Base-by-base conservation (phyloP, 2,113 vertebrate genomes). In the Pterocles orientalis region DNA sequence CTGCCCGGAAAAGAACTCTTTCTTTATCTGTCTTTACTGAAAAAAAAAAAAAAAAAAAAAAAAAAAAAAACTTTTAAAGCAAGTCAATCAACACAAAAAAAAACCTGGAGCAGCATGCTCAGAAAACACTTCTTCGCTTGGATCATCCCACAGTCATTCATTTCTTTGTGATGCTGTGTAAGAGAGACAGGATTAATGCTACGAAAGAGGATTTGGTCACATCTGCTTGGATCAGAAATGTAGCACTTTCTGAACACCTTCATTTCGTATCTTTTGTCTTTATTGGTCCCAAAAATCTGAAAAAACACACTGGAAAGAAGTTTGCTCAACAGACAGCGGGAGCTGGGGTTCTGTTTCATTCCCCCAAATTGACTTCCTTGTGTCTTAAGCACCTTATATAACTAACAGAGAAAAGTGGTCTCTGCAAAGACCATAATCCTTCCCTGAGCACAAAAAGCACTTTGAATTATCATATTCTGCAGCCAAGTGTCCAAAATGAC, bases 1-100 rank as follows among this genome's bases (percentile, higher is more conserved):
- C 76, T 71, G 92, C 81, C 88, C 21, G 24, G 90, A 94, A 94
- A 97, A 94, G 88, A 95, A 93, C 88, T 79, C 57, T 56, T 87
- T 96, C 93, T 92, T 86, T 82, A 61, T 90, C 60, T 79, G 51
- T 68, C 53, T 47, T 62, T 64, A 60, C 20, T 3, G 72, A 39
- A 56, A 39, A 29, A 48, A n/a, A n/a, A n/a, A n/a, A n/a, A n/a
- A n/a, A n/a, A n/a, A n/a, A n/a, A n/a, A n/a, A n/a, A 19, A 85
- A 53, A 41, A 47, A 19, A 13, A 8, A 31, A 12, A 86, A 53
- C 10, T 14, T n/a, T 20, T 65, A 64, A 77, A 36, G 1, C 5
- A 60, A 53, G 10, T 34, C 10, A 77, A 5, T 18, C 7, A 10
- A 51, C 18, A n/a, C 3, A 8, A 39, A n/a, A 53, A 31, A 6